Base-by-base conservation (phyloP, 2,888 invertebrate species). In the Limnephilus auricula region DNA sequence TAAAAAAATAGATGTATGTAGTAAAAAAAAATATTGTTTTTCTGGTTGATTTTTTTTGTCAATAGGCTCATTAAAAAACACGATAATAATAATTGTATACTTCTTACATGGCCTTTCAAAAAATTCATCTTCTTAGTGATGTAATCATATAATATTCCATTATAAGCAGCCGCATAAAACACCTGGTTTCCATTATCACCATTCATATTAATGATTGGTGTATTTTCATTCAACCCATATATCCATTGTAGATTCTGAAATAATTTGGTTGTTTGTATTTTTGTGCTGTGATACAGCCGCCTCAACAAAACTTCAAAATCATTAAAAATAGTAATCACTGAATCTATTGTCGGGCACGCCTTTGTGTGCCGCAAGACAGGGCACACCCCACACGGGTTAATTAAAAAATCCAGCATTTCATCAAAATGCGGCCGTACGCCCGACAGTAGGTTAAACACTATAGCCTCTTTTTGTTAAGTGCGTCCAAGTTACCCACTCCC, bases 101-200 rank as follows among this genome's bases (percentile, higher is more conserved):
- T n/a, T n/a, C 96, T 96, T 94, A 97, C 97, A 94, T 98, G 98
- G 84, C 97, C 97, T 94, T 97, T 97, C 80, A 98, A 95, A 93
- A 97, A 96, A 93, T 94, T 95, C 96, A 97, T 97, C 91, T 95
- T 94, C 89, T 96, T 96, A 9, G 95, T 95, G 80, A 95, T 95
- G 95, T 97, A 97, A 94, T 97, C 96, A 94, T 97, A 97, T 0
- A 97, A 94, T 13, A 97, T 95, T 0, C 96, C 97, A 90, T 96
- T 96, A 94, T 97, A 97, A 12, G 96, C 96, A 85, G 97, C 97
- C 0, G 97, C 96, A 93, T 97, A 97, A 94, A 97, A 96, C 25
- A 97, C 95, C 1, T 95, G 94, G 15, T 96, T 96, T 92, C 96
- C 95, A 78, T 95, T 95, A 6, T 94, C 94, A 9, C 94, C 94